phyloP scores from a whole-genome alignment of 30 jellyfish, hydroid and myxozoan species.

The Cassiopea andromeda region DNA sequence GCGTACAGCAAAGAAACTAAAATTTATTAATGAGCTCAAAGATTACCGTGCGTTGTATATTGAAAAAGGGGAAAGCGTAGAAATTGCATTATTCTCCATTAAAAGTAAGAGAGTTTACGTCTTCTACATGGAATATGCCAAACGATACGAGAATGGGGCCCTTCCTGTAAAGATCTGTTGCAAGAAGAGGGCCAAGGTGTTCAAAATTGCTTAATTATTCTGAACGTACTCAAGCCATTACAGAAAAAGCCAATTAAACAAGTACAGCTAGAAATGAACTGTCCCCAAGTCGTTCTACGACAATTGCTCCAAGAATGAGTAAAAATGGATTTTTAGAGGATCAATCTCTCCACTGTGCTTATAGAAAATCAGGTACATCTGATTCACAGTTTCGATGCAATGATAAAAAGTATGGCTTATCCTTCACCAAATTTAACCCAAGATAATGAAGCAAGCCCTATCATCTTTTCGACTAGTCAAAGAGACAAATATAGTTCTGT shows the following conservation, averaged over 20 bases:
- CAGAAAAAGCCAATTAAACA: conserved; percentile 38
- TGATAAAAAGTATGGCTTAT: conserved; percentile 54
- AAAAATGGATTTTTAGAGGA: conserved; percentile 59
- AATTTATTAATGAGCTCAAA: conserved; percentile 22
- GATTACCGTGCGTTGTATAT: conserved; percentile 23
- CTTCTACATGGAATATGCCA: conserved; percentile 10
- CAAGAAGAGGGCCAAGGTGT: conserved; percentile 62
- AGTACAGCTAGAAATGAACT: conserved; percentile 41
- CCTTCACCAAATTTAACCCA: conserved; percentile 3
- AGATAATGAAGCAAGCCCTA: background rate
- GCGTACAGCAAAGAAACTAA: conserved; percentile 7
- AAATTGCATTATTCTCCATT: conserved; percentile 46
- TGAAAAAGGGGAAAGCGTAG: conserved; percentile 29
- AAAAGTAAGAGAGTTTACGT: conserved; percentile 36
- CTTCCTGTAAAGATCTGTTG: conserved; percentile 62
- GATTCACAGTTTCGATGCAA: conserved; percentile 59
- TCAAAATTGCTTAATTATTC: conserved; percentile 15
- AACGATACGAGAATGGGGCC: conserved; percentile 42
- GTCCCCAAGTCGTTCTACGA: conserved; percentile 61
- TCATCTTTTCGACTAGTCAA: conserved; percentile 19
- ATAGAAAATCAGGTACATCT: conserved; percentile 38
- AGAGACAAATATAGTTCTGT: conserved; percentile 48
- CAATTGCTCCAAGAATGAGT: conserved; percentile 23
- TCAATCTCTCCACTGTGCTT: conserved; percentile 45
- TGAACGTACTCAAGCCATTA: conserved; percentile 16